Evolutionary conservation across 2,888 invertebrate species (phyloP).

Genomic region (Brachycybe producta): DNA sequence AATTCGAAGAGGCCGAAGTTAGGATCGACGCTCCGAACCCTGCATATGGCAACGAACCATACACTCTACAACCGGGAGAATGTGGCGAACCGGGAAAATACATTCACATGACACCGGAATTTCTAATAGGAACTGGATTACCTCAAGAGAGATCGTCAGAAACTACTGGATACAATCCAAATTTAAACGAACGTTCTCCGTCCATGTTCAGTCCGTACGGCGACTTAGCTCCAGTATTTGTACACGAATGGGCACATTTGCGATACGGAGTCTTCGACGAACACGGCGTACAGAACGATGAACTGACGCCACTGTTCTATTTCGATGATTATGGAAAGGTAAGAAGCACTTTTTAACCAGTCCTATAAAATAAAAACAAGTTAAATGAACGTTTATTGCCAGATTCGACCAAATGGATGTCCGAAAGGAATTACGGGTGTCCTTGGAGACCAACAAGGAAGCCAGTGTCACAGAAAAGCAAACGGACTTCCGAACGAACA

Average conservation of each 20-base stretch:
- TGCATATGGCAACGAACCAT: conserved; percentile 25
- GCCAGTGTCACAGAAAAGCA: background rate
- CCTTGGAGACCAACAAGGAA: background rate
- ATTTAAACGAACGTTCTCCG: background rate
- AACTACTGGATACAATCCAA: background rate
- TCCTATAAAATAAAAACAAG: too few species aligned
- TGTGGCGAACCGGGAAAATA: conserved; percentile 27
- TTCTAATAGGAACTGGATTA: background rate
- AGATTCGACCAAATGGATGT: conserved; percentile 7
- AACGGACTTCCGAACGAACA: background rate
- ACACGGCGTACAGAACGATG: conserved; percentile 25
- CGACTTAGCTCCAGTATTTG: conserved; percentile 21
- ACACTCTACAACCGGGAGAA: conserved; percentile 27
- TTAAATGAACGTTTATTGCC: background rate
- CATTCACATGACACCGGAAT: conserved; percentile 26
- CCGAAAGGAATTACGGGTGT: background rate
- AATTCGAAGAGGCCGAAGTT: conserved; percentile 12
- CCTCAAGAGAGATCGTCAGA: background rate
- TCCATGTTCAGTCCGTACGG: conserved; percentile 5
- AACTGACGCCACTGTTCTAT: conserved; percentile 22
- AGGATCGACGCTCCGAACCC: conserved; percentile 27
- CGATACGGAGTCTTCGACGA: conserved; percentile 30
- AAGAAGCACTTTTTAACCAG: too few species aligned
- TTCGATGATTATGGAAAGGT: conserved; percentile 18
- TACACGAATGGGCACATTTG: conserved; percentile 28